Percentiles rank a stretch among this genome's conserved stretches.
These are phyloP conservation scores for Megalops cyprinoides DNA, from an alignment of 2,797 vertebrate species.

Conservation along the genomic window DNA sequence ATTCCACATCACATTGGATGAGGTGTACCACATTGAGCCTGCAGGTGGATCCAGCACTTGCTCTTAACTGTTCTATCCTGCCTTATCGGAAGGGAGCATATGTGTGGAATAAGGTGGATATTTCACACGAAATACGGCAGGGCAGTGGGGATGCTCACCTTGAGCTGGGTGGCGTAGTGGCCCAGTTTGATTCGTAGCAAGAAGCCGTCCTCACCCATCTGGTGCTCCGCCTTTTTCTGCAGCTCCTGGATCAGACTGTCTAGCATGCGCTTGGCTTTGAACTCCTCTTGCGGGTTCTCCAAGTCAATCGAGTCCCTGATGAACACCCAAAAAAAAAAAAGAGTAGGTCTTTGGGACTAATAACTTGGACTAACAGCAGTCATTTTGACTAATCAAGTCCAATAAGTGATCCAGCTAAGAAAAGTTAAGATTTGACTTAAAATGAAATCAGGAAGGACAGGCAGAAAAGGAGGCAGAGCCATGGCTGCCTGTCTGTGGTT, in stretches of 20 bases:
- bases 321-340: background rate
- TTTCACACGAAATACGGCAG: background rate
- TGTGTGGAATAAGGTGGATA: background rate
- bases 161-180: conserved; percentile 88
- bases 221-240: conserved; percentile 88
- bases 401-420: background rate
- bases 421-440: background rate
- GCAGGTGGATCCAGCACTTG: background rate
- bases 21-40: background rate
- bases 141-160: conserved; percentile 63
- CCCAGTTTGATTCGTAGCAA: conserved; percentile 92
- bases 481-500: too few species aligned
- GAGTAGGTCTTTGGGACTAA: too few species aligned
- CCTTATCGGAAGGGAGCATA: background rate
- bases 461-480: too few species aligned
- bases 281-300: conserved; percentile 90
- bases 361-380: too few species aligned
- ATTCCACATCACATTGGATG: background rate
- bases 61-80: background rate
- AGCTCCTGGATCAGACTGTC: conserved; percentile 84
- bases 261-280: conserved; percentile 88
- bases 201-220: conserved; percentile 91
- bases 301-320: conserved; percentile 90
- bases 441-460: background rate
- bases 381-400: background rate